phyloP scores from a whole-genome alignment of 1,140 invertebrate species.

The Sinella curviseta region DNA sequence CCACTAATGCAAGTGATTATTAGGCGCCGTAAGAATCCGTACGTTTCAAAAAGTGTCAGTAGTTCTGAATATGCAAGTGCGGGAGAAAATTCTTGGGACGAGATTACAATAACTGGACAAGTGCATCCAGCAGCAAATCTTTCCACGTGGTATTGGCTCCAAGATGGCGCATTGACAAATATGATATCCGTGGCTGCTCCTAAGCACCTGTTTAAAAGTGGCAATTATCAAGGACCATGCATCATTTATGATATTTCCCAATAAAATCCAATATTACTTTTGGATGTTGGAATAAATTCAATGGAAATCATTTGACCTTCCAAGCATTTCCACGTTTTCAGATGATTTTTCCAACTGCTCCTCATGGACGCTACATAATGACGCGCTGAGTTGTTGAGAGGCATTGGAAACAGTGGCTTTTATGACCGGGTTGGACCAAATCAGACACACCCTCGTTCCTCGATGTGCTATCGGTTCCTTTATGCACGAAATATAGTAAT shows the following conservation, averaged over 20 bases:
- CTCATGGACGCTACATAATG: not conserved
- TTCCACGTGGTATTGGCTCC: constrained; percentile 3
- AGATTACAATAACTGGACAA: constrained; percentile 31
- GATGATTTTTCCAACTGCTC: not conserved
- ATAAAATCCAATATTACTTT: too few relatives aligned
- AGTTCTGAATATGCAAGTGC: constrained; percentile 27
- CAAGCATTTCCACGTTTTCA: constrained; percentile 20
- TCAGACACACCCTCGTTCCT: not conserved
- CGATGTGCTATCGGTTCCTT: not conserved
- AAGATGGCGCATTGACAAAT: constrained; percentile 31
- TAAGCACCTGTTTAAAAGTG: constrained; percentile 27
- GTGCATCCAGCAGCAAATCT: constrained; percentile 19
- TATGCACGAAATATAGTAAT: too few relatives aligned
- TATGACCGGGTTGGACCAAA: constrained; percentile 27
- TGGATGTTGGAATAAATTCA: too few relatives aligned
- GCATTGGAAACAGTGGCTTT: constrained; percentile 18
- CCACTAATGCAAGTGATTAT: not conserved
- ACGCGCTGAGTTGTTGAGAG: not conserved
- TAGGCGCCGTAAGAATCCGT: constrained; percentile 35
- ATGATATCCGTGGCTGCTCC: constrained; percentile 31
- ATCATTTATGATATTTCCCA: too few relatives aligned
- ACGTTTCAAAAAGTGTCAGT: constrained; percentile 39
- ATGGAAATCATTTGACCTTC: not conserved
- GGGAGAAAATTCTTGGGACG: constrained; percentile 26
- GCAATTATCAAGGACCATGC: too few relatives aligned